Conservation (phyloP, 2,113 vertebrate genomes). For the Rattus rattus region DNA sequence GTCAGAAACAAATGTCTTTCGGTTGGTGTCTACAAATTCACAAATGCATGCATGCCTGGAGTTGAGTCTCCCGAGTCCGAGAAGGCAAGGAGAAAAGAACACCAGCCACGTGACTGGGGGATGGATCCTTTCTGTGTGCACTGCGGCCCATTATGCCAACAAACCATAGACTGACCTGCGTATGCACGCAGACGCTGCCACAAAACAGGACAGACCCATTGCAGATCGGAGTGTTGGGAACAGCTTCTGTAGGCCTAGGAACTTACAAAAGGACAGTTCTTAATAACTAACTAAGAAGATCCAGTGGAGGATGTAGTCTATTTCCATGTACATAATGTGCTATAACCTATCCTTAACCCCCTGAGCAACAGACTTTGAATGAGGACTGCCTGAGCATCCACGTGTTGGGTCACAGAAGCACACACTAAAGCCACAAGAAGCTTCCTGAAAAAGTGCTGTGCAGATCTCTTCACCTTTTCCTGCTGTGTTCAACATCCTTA, state of each 20-base stretch:
- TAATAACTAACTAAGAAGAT: background rate
- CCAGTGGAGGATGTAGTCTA: background rate
- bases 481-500: background rate
- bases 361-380: background rate
- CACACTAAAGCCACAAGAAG: background rate
- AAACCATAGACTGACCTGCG: background rate
- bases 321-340: background rate
- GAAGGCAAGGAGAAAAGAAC: background rate
- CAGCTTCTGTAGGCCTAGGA: background rate
- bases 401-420: background rate
- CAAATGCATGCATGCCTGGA: background rate
- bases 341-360: background rate
- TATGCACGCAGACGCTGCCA: background rate
- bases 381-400: background rate
- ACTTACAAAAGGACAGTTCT: background rate
- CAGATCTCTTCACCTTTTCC: conserved; percentile 31
- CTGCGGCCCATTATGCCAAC: background rate
- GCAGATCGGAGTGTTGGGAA: background rate
- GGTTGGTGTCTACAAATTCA: background rate
- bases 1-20: background rate
- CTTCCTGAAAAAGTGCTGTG: background rate
- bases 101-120: background rate
- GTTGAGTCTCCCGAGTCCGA: background rate
- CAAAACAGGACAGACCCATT: background rate
- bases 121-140: no score